A percentile compares a stretch with the other conserved stretches of the same genome.
phyloP scores from a whole-genome alignment of 2,113 vertebrate genomes.

The Rhea pennata region DNA sequence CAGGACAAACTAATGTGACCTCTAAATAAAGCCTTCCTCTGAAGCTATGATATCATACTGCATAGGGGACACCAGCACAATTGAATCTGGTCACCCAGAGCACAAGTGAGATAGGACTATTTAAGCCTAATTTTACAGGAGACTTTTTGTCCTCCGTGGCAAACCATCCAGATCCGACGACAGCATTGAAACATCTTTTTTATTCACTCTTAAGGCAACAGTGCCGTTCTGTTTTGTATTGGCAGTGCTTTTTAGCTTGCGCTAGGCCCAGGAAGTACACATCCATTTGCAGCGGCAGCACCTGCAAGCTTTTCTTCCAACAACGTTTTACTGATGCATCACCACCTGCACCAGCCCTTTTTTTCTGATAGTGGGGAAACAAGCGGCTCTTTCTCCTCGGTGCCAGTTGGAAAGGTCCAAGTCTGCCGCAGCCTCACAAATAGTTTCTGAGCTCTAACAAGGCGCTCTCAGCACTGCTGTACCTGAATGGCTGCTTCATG shows the following conservation, averaged over 20 bases:
- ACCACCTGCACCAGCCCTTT: conserved; percentile 77
- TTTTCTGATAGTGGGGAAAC: conserved; percentile 29
- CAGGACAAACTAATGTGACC: conserved; percentile 85
- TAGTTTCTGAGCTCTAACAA: conserved; percentile 27
- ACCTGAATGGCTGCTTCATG: conserved; percentile 72
- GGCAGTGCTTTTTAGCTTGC: conserved; percentile 72
- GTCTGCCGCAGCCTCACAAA: conserved; percentile 72
- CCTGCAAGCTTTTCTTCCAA: conserved; percentile 76
- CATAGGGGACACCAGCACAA: conserved; percentile 84
- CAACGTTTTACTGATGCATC: conserved; percentile 66
- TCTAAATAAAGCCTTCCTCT: conserved; percentile 86
- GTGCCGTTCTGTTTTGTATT: conserved; percentile 71
- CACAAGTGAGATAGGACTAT: conserved; percentile 86
- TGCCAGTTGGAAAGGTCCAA: conserved; percentile 70
- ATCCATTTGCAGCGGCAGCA: conserved; percentile 70
- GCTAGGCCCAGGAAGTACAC: conserved; percentile 77
- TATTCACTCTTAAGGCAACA: conserved; percentile 81
- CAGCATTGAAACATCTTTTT: conserved; percentile 87
- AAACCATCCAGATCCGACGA: conserved; percentile 81
- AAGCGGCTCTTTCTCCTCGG: conserved; percentile 75
- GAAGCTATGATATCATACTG: conserved; percentile 87
- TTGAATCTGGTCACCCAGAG: conserved; percentile 85
- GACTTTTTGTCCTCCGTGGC: conserved; percentile 83
- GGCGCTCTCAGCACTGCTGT: conserved; percentile 34
- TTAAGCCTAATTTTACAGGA: conserved; percentile 83